These are phyloP conservation scores for Ectemnius cavifrons DNA, from an alignment of 2,888 invertebrate species.

Conservation along the genomic window DNA sequence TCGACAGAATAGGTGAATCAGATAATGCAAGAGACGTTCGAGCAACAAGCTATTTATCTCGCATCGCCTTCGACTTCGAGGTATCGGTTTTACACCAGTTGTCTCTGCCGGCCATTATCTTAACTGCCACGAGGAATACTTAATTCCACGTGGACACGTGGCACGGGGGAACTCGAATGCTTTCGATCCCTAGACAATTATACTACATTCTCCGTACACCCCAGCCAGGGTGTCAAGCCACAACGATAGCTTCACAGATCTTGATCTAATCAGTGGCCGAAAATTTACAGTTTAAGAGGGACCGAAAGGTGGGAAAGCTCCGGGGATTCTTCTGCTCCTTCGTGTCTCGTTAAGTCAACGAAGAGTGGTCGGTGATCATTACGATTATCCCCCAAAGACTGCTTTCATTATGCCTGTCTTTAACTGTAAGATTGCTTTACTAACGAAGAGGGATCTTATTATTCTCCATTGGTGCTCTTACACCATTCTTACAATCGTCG, in stretches of 20 bases:
- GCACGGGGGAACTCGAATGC: neutral
- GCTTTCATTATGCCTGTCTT: too few species aligned
- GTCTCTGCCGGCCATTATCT: slow-evolving; percentile 20
- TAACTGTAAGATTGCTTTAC: too few species aligned
- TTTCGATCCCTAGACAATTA: slow-evolving; percentile 4
- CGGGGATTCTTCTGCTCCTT: too few species aligned
- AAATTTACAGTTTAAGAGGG: slow-evolving; percentile 2
- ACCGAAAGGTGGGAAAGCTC: neutral
- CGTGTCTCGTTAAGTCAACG: too few species aligned
- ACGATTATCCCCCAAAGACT: too few species aligned
- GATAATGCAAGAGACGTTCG: neutral
- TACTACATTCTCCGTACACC: too few species aligned
- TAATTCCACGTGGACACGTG: slow-evolving; percentile 16
- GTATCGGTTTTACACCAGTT: slow-evolving; percentile 23
- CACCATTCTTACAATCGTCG: too few species aligned
- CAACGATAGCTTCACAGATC: neutral
- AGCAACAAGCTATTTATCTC: slow-evolving; percentile 15
- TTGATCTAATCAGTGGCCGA: neutral
- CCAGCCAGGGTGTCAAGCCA: neutral
- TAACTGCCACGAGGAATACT: slow-evolving; percentile 21
- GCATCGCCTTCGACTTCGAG: slow-evolving; percentile 13
- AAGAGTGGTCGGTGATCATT: too few species aligned
- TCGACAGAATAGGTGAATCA: too few species aligned
- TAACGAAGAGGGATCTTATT: too few species aligned
- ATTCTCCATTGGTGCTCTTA: too few species aligned